Evolutionary conservation across 2,797 vertebrate species (phyloP), one percentile per base, ranked within the genome.

Genomic region (Gymnocypris eckloni): DNA sequence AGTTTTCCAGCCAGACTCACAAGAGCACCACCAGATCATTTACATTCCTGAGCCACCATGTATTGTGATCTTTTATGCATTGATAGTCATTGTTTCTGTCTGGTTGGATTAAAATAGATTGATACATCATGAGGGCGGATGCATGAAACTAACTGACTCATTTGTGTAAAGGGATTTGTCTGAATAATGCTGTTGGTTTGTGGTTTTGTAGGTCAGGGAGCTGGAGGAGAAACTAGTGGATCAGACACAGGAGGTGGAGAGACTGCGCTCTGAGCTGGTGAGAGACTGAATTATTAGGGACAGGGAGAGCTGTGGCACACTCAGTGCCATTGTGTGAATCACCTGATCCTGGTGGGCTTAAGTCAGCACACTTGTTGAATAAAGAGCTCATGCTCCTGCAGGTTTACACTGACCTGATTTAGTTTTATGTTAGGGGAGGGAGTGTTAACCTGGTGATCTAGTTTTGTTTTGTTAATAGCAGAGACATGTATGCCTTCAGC

Each of bases 181-280:
- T 67, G 3, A 25, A 43, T 39, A 66, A 77, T 72, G 16, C 11
- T 52, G 41, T 66, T 48, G 80, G 20, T 88, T 79, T 64, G 11
- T 84, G 56, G 37, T 56, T 16, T 22, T 77, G 4, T 9, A 98
- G 98, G 96, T 98, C 92, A 96, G 95, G 91, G 95, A 93, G 91
- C 95, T 97, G 95, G 97, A 98, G 95, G 93, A 93, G 82, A 96
- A 97, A 92, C 94, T 98, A 87, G 86, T 94, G 88, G 94, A 95
- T 90, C 97, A 97, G 92, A 95, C 94, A 0, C 96, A 96, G 95
- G 97, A 98, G 95, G 96, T 97, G 93, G 93, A 94, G 92, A 95
- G 94, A 92, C 96, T 99, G 86, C 96, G 93, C 89, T 97, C 96
- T 0, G 96, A 97, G 89, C 94, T 96, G 97, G 98, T 98, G 71